phyloP scores from a whole-genome alignment of 35 echinoderm and acorn worm species.

The Chiridota heheva region DNA sequence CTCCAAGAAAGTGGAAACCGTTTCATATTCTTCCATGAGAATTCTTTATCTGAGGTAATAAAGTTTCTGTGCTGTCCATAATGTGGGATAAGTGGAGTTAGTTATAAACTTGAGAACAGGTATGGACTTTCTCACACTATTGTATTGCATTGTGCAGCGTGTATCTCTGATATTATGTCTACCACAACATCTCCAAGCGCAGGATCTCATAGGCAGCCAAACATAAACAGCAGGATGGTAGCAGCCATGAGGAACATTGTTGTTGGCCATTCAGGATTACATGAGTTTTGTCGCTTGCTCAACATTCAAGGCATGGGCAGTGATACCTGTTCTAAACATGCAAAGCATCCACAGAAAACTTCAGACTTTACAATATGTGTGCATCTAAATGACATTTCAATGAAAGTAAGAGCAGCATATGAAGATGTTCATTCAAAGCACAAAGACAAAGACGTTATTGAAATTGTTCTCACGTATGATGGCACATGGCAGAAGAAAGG shows the following conservation, averaged over 20 bases:
- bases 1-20: constrained; percentile 1
- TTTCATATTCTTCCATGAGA: not conserved
- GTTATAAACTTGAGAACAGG: not conserved
- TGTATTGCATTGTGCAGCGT: constrained; percentile 10
- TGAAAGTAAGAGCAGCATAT: constrained; percentile 22
- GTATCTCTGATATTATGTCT: not conserved
- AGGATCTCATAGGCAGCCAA: not conserved
- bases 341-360: constrained; percentile 20
- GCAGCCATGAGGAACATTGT: constrained; percentile 22
- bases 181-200: constrained; percentile 17
- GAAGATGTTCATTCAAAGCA: constrained; percentile 14
- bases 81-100: constrained; percentile 14
- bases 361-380: not conserved
- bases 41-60: not conserved
- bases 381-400: constrained; percentile 3
- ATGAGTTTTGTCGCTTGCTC: constrained; percentile 8
- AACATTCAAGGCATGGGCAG: constrained; percentile 14
- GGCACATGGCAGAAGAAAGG: constrained; percentile 17
- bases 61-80: not conserved
- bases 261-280: constrained; percentile 27
- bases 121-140: constrained; percentile 17
- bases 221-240: constrained; percentile 30
- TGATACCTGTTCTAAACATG: constrained; percentile 9
- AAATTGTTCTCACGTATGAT: constrained; percentile 30
- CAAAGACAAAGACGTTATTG: constrained; percentile 19